phyloP scores from a whole-genome alignment of 2,113 vertebrate species.

The Percina caprodes region DNA sequence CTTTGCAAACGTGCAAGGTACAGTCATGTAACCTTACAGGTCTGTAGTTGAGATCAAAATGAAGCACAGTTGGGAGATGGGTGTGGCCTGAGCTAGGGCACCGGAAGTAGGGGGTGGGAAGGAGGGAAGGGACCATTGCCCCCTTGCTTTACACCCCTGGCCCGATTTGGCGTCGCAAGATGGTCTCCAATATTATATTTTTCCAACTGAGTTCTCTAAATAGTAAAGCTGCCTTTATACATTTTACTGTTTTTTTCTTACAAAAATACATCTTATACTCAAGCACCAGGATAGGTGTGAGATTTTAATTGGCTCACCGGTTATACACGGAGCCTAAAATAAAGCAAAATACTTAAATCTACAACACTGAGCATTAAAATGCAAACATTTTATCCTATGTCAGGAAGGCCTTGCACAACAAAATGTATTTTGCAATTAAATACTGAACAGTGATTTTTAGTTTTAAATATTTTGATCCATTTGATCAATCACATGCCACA shows the following conservation, averaged over 20 bases:
- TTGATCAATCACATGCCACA: not conserved
- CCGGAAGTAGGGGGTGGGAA: too few species aligned
- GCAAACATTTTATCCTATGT: not conserved
- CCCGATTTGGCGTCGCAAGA: too few species aligned
- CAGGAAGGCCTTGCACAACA: not conserved
- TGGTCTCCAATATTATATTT: not conserved
- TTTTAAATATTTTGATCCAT: not conserved
- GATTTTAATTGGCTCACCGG: not conserved
- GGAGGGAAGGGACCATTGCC: too few species aligned
- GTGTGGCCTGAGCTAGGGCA: too few species aligned
- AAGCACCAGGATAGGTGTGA: not conserved
- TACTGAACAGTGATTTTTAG: not conserved
- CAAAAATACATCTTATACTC: not conserved
- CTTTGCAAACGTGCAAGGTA: too few species aligned
- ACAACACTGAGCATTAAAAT: not conserved
- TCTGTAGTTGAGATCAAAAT: too few species aligned
- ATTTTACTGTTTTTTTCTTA: not conserved
- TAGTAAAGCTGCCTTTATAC: not conserved
- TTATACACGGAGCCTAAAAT: not conserved
- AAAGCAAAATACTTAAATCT: not conserved
- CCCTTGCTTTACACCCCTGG: too few species aligned
- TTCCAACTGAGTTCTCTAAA: conserved; percentile 6
- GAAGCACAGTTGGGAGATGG: too few species aligned
- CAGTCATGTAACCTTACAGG: too few species aligned
- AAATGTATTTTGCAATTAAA: not conserved